Base-by-base conservation (phyloP, 1,140 invertebrate species). In the Diplogasteroides magnus region DNA sequence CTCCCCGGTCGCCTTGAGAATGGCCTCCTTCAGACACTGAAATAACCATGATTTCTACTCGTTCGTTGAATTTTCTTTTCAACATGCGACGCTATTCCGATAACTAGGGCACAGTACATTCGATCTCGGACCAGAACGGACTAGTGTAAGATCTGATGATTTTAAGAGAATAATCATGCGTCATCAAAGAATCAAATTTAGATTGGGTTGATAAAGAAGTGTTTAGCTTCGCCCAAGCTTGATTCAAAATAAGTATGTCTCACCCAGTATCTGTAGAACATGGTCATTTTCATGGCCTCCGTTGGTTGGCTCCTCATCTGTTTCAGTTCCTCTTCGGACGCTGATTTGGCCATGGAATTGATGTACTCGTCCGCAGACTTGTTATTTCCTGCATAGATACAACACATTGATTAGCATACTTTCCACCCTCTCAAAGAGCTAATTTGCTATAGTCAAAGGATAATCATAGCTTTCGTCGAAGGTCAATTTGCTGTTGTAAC, bases 291-390 rank as follows among this genome's bases (percentile, higher is more conserved):
- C 80, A 82, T 82, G 28, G 81, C 76, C 37, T 82, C 80, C 2
- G 80, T 82, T 26, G 80, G 71, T 55, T 82, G 80, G 27, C 68
- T 60, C 0, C 78, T 66, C 79, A 82, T 83, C 66, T 77, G 76
- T 28, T 66, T 60, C 0, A 79, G 69, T 61, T 81, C 79, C 31
- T 79, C 77, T 29, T 62, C 71, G 15, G 81, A 83, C 14, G 77
- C 76, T 14, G 77, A 78, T 59, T 77, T 81, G 19, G 77, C 79
- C 81, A 82, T 82, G 2, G 81, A 82, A 37, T 74, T 83, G 56
- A 82, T 82, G 72, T 82, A 82, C 61, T 82, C 81, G 61, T 82
- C 81, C 23, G 80, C 80, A 3, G 81, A 80, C 66, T 82, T 83
- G 67, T 82, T 82, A 63, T 78, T 81, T 64, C 80, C 78, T 79